phyloP scores from a whole-genome alignment of 1,140 invertebrate genomes.

The Tetraneura akinire region DNA sequence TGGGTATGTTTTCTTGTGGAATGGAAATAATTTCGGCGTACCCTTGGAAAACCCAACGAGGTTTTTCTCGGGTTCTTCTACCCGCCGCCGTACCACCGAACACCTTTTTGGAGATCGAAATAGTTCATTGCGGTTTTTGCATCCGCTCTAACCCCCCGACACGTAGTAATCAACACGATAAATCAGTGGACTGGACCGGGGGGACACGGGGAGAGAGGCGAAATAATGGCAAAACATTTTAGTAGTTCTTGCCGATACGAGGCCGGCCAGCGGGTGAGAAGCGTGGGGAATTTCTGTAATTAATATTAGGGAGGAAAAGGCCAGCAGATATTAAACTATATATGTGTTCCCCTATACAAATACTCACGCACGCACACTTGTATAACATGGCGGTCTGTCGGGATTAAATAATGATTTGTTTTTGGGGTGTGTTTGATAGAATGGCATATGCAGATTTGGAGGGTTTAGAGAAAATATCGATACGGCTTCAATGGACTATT shows the following conservation, averaged over 20 bases:
- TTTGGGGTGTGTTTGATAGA: conserved; percentile 35
- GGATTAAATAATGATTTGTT: conserved; percentile 47
- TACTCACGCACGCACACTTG: neutral
- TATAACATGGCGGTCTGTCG: conserved; percentile 36
- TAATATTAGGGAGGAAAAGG: conserved; percentile 37
- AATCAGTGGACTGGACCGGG: conserved; percentile 21
- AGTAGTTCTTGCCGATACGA: conserved; percentile 35
- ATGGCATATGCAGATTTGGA: conserved; percentile 29
- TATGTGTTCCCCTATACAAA: neutral
- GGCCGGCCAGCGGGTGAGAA: neutral
- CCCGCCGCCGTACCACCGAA: neutral
- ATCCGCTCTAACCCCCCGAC: neutral
- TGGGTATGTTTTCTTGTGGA: conserved; percentile 13
- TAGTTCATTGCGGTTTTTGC: conserved; percentile 47
- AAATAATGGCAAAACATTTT: conserved; percentile 49
- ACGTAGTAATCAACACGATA: conserved; percentile 40
- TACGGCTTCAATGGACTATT: conserved; percentile 30
- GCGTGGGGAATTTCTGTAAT: conserved; percentile 35
- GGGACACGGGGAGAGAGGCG: neutral
- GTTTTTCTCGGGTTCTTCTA: conserved; percentile 11
- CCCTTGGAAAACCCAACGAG: conserved; percentile 15
- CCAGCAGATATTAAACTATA: conserved; percentile 39
- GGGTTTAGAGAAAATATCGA: conserved; percentile 8
- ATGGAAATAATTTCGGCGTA: neutral
- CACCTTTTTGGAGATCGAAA: conserved; percentile 42